Evolutionary conservation across 2,113 vertebrate genomes (phyloP).

Genomic region (Peromyscus maniculatus): DNA sequence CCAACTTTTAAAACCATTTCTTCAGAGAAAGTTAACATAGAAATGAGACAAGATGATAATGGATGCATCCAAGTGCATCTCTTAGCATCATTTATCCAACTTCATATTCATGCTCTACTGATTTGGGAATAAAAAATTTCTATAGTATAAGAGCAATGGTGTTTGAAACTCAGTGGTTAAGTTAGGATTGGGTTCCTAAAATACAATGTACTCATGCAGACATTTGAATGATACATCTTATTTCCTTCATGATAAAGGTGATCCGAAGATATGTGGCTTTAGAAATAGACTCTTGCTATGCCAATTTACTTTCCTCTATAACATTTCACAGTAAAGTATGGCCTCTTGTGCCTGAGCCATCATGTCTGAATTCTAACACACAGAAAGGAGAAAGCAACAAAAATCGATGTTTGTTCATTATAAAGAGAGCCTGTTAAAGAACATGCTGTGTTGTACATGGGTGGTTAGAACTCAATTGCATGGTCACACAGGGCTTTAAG

Average conservation of each 20-base stretch:
- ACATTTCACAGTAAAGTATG: background rate
- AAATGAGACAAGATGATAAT: background rate
- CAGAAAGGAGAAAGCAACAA: background rate
- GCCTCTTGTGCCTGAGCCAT: background rate
- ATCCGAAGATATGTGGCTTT: background rate
- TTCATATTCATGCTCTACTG: background rate
- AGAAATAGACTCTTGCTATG: background rate
- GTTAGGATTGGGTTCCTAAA: background rate
- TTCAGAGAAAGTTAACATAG: background rate
- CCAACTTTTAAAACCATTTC: conserved; percentile 14
- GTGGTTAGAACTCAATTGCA: background rate
- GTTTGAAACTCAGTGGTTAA: background rate
- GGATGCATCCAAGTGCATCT: background rate
- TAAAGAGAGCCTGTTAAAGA: background rate
- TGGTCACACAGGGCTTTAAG: background rate
- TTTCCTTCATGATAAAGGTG: background rate
- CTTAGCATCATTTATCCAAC: background rate
- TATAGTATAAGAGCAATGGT: background rate
- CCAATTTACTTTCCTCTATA: background rate
- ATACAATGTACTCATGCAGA: background rate
- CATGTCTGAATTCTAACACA: background rate
- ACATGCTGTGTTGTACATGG: background rate
- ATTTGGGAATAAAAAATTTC: background rate
- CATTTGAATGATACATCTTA: background rate
- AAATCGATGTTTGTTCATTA: background rate